Base-by-base conservation (phyloP, 2,113 vertebrate genomes). In the Oostethus manadensis region DNA sequence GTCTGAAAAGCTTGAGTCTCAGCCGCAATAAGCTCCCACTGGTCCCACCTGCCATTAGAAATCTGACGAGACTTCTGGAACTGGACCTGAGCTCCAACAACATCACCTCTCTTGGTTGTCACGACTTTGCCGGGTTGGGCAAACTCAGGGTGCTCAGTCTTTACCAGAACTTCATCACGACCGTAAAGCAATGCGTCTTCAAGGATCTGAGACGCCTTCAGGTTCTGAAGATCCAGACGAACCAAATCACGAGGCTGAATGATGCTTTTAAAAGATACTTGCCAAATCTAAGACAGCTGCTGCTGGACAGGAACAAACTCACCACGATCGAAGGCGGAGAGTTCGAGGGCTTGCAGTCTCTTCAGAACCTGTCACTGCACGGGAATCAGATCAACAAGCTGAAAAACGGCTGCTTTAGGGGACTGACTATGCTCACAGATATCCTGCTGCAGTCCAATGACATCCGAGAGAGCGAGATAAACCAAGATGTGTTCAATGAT, bases 11-110 rank as follows among this genome's bases (percentile, higher is more conserved):
- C 18, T 66, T 92, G 58, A 68, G 0, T 10, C 46, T 91, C 1
- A 56, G 40, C 43, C 2, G 4, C 2, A 92, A 91, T 42, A 44
- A 11, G 0, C 62, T 92, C 2, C 1, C 6, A 1, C 0, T 17
- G 0, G 74, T 91, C 40, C 85, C 84, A 0, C 6, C 40, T 1
- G 76, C 71, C 6, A 62, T 66, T 4, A 62, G 51, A 13, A 70
- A 64, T 38, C 55, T 88, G 29, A n/a, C 57, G 0, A 53, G 1
- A 6, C 79, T 91, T 11, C 7, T 38, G 21, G 51, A 71, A 43
- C 48, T 92, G 51, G 71, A 90, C 58, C 81, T 92, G 2, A 88
- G 76, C 59, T 58, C 0, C 15, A 92, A 92, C 60, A 47, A 17
- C 0, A 89, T 92, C 45, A 21, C 3, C 1, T 20, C 2, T 0